phyloP scores from a whole-genome alignment of 2,113 vertebrate genomes.

The Colistium nudipinnis region DNA sequence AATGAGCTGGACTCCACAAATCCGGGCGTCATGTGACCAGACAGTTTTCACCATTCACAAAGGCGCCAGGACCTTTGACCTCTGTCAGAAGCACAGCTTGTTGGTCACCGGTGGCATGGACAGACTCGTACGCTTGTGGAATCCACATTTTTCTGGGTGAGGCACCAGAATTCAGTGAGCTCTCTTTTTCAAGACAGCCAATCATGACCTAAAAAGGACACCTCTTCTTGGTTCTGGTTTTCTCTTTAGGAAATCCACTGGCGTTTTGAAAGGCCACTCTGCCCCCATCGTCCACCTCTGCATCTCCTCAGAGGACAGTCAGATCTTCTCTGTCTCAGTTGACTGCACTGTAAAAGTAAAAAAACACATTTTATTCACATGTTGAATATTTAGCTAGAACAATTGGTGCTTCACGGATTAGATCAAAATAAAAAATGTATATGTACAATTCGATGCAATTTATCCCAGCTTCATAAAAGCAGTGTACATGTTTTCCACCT shows the following conservation, averaged over 20 bases:
- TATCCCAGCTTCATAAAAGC: no score
- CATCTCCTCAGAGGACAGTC: constrained; percentile 76
- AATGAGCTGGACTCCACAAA: constrained; percentile 60
- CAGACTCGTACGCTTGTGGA: constrained; percentile 80
- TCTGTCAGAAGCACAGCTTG: constrained; percentile 75
- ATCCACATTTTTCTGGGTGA: constrained; percentile 77
- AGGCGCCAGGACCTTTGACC: constrained; percentile 80
- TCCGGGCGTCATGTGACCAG: constrained; percentile 69
- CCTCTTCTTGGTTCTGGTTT: not conserved
- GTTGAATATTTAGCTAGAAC: no score
- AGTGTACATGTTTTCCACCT: no score
- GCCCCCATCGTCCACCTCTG: constrained; percentile 76
- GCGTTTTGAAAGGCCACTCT: constrained; percentile 79
- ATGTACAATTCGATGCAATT: no score
- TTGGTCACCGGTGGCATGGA: constrained; percentile 82
- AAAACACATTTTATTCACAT: not conserved
- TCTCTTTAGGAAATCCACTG: constrained; percentile 73
- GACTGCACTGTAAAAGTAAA: constrained; percentile 79
- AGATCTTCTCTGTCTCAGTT: constrained; percentile 78
- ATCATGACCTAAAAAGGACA: not conserved
- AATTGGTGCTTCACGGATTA: no score
- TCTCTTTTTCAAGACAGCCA: not conserved
- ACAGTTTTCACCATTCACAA: constrained; percentile 70
- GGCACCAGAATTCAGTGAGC: constrained; percentile 3
- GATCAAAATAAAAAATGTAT: no score